Conservation (phyloP, 2,888 invertebrate species). For the Agrochola litura region DNA sequence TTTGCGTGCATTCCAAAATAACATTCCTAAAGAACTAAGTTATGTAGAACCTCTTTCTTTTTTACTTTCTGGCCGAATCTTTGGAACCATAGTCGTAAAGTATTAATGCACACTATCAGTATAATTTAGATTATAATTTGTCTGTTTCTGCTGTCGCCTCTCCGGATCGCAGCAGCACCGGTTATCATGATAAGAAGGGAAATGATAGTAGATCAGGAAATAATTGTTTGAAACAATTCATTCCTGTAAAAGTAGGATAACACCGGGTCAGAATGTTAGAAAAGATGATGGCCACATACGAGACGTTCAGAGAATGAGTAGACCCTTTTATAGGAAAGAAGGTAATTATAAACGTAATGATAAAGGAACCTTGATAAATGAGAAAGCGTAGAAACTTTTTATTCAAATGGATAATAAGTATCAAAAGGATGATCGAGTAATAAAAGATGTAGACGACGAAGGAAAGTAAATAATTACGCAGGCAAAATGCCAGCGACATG, state of each 20-base stretch:
- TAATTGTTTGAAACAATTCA: slow-evolving; percentile 25
- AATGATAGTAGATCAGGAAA: not conserved
- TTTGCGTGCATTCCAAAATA: not conserved
- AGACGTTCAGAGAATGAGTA: not conserved
- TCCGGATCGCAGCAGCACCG: slow-evolving; percentile 74
- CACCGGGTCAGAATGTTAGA: slow-evolving; percentile 3
- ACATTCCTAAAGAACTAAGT: not conserved
- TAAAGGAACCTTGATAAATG: not conserved
- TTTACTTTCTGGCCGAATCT: not conserved
- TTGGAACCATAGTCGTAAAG: slow-evolving; percentile 39
- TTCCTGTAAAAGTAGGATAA: not conserved
- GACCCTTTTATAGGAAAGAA: not conserved
- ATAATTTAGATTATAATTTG: slow-evolving; percentile 47
- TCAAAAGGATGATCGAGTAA: not conserved
- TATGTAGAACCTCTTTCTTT: not conserved
- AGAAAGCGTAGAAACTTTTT: not conserved
- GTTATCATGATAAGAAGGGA: slow-evolving; percentile 22
- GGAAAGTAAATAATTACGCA: not conserved
- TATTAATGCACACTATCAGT: slow-evolving; percentile 37
- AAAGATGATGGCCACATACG: not conserved
- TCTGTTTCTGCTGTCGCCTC: slow-evolving; percentile 71
- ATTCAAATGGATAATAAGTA: not conserved
- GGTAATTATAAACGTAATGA: not conserved
- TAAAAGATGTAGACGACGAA: not conserved
- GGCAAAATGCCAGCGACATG: not conserved